These are phyloP conservation scores for Haliclona indistincta DNA, from an alignment of 37 sponge, comb jelly and placozoan genomes.

Conservation along the genomic window DNA sequence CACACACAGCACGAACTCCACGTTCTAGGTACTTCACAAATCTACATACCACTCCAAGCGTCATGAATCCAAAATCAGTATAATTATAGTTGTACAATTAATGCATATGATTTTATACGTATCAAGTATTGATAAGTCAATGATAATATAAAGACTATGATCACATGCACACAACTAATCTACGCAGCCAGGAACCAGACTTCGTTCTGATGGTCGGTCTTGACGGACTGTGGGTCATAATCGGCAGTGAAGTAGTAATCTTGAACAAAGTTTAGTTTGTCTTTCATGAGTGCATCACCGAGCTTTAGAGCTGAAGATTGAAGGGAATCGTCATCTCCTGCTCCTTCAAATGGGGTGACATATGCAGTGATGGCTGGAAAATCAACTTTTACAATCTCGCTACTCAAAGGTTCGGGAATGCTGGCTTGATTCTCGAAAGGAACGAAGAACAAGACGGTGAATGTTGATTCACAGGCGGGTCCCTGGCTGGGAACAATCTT, in stretches of 20 bases:
- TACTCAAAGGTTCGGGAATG: neutral
- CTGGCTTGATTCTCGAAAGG: neutral
- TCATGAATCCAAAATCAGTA: too few species aligned
- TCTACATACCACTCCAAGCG: too few species aligned
- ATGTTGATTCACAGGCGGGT: neutral
- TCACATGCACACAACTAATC: too few species aligned
- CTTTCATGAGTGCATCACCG: neutral
- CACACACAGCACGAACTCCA: too few species aligned
- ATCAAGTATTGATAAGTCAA: too few species aligned
- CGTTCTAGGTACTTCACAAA: too few species aligned
- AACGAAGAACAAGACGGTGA: neutral
- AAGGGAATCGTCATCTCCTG: neutral
- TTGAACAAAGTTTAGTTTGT: neutral
- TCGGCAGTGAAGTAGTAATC: neutral
- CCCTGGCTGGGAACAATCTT: conserved; percentile 6
- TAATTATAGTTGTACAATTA: too few species aligned
- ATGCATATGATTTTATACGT: too few species aligned
- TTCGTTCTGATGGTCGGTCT: conserved; percentile 7
- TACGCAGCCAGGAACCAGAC: conserved; percentile 13
- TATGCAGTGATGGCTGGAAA: conserved; percentile 8
- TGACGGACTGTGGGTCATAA: neutral
- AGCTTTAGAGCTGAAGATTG: neutral
- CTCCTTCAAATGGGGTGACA: neutral
- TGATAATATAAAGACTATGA: too few species aligned
- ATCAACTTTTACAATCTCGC: neutral